Conservation (phyloP, 1,140 invertebrate species). For the Drosophila ambigua region DNA sequence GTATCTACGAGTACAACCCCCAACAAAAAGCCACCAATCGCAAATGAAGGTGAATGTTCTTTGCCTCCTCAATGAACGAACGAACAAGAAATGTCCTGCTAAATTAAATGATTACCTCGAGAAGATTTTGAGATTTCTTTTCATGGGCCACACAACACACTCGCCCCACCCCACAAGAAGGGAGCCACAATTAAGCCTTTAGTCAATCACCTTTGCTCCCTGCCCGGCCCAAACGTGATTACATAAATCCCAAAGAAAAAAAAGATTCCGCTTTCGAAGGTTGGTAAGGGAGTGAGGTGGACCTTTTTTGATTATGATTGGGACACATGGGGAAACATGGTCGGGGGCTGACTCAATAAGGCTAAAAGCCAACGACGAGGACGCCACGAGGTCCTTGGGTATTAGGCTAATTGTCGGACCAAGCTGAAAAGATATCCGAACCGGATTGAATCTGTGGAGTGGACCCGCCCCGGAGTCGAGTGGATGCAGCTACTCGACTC, state of each 20-base stretch:
- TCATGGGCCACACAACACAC: slow-evolving; percentile 7
- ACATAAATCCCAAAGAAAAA: slow-evolving; percentile 52
- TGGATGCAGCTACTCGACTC: slow-evolving; percentile 36
- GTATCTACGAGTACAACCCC: too few species aligned
- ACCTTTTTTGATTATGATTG: slow-evolving; percentile 54
- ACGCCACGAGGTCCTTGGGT: slow-evolving; percentile 57
- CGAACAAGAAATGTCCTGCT: slow-evolving; percentile 22
- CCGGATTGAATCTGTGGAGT: slow-evolving; percentile 35
- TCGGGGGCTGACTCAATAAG: slow-evolving; percentile 55
- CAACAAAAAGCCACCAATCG: not conserved
- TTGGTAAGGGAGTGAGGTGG: not conserved
- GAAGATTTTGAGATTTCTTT: slow-evolving; percentile 32
- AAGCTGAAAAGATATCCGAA: slow-evolving; percentile 61
- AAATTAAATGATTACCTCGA: slow-evolving; percentile 38
- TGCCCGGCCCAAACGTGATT: slow-evolving; percentile 30
- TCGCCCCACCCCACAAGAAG: not conserved
- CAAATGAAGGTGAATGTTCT: slow-evolving; percentile 22
- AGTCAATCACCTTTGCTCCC: slow-evolving; percentile 10
- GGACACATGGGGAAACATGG: slow-evolving; percentile 12
- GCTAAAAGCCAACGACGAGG: slow-evolving; percentile 64
- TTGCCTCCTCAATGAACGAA: slow-evolving; percentile 12
- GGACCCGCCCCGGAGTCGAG: not conserved
- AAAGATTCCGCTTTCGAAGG: slow-evolving; percentile 15
- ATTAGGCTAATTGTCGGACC: slow-evolving; percentile 74
- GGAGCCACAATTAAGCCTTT: slow-evolving; percentile 39